Conservation (phyloP, 2,888 invertebrate species). For the Mesorhabditis belari region DNA sequence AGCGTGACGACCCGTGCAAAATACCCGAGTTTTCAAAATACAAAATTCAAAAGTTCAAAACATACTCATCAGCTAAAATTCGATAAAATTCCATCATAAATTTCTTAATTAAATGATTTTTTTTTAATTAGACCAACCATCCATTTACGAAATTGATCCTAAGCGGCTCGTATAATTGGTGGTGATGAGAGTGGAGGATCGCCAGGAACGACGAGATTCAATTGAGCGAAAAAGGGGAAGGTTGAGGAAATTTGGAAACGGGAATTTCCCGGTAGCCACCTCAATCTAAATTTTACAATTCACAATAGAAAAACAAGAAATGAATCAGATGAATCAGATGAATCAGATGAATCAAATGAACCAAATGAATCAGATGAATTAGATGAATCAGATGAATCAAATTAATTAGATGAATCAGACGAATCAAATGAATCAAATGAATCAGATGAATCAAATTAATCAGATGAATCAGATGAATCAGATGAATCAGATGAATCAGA, state of each 20-base stretch:
- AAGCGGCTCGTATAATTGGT: conserved; percentile 71
- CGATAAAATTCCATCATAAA: conserved; percentile 6
- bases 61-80: not conserved
- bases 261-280: conserved; percentile 90
- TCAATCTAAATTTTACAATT: conserved; percentile 70
- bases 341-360: too few species aligned
- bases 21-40: too few species aligned
- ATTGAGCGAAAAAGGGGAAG: conserved; percentile 87
- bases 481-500: too few species aligned
- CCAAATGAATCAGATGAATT: too few species aligned
- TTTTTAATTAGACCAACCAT: conserved; percentile 14
- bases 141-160: conserved; percentile 23
- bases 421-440: too few species aligned
- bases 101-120: conserved; percentile 3
- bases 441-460: too few species aligned
- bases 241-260: conserved; percentile 84
- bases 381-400: too few species aligned
- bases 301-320: not conserved
- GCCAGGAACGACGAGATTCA: conserved; percentile 91
- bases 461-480: too few species aligned
- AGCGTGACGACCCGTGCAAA: too few species aligned
- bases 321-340: too few species aligned
- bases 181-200: conserved; percentile 91
- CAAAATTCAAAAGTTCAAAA: not conserved
- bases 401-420: too few species aligned